Conservation (phyloP, 2,797 vertebrate species). For the Chrysocyon brachyurus region DNA sequence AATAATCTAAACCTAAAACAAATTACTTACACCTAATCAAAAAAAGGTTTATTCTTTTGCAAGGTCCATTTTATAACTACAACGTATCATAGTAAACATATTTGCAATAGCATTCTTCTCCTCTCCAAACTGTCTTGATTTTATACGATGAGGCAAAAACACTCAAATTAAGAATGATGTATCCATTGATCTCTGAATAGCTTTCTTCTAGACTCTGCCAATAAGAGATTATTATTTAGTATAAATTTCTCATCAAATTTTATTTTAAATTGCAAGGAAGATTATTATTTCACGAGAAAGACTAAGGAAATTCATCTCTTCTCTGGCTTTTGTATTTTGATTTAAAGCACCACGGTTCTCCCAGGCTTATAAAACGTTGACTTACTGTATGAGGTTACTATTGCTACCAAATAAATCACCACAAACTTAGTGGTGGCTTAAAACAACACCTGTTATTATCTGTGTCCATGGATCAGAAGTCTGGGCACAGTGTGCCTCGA, state of each 20-base stretch:
- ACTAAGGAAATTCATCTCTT: neutral
- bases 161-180: neutral
- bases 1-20: neutral
- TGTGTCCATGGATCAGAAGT: neutral
- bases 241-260: neutral
- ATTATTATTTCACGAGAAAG: constrained; percentile 19
- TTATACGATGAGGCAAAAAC: neutral
- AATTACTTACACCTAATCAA: neutral
- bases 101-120: neutral
- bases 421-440: neutral
- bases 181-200: neutral
- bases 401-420: neutral
- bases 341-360: neutral
- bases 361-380: neutral
- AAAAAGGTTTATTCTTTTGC: constrained; percentile 13
- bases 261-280: constrained; percentile 36
- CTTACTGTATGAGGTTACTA: neutral
- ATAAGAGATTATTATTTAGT: neutral
- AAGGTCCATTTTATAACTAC: neutral
- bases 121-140: neutral
- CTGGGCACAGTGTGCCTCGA: neutral
- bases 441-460: neutral
- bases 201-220: constrained; percentile 16
- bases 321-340: neutral
- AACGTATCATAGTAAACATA: neutral